A percentile compares a stretch with the other conserved stretches of the same genome.
Conservation (phyloP, 1,140 invertebrate species). For the Papilio glaucus region DNA sequence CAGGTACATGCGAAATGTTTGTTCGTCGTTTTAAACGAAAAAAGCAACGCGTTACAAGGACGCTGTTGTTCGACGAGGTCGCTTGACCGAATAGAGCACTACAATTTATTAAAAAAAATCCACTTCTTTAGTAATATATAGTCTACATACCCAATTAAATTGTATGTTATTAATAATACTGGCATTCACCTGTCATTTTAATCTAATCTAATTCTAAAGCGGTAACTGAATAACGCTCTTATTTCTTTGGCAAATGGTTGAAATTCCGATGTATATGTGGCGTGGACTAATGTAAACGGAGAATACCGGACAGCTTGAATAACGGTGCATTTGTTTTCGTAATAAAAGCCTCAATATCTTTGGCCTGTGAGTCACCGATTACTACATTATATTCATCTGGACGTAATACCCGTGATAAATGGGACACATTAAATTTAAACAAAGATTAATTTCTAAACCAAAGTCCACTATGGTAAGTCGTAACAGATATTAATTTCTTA, state of each 20-base stretch:
- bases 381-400: constrained; percentile 69
- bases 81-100: constrained; percentile 20
- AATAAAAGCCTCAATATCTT: constrained; percentile 62
- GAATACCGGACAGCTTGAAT: constrained; percentile 48
- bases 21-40: constrained; percentile 15
- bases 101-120: constrained; percentile 20
- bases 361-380: constrained; percentile 66
- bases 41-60: constrained; percentile 19
- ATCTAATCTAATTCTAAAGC: constrained; percentile 40
- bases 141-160: constrained; percentile 61
- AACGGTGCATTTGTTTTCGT: constrained; percentile 70
- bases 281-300: constrained; percentile 47
- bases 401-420: constrained; percentile 76
- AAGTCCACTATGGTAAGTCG: constrained; percentile 44
- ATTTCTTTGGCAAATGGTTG: constrained; percentile 38
- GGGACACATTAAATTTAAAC: constrained; percentile 76
- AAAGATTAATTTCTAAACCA: constrained; percentile 72
- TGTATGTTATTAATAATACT: constrained; percentile 61
- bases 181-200: constrained; percentile 61
- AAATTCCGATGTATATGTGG: constrained; percentile 38
- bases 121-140: constrained; percentile 51
- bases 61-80: constrained; percentile 12
- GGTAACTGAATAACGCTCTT: constrained; percentile 28
- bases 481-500: constrained; percentile 41
- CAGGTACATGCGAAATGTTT: constrained; percentile 33